Base-by-base conservation (phyloP, 2,113 vertebrate species). In the Salvator merianae region DNA sequence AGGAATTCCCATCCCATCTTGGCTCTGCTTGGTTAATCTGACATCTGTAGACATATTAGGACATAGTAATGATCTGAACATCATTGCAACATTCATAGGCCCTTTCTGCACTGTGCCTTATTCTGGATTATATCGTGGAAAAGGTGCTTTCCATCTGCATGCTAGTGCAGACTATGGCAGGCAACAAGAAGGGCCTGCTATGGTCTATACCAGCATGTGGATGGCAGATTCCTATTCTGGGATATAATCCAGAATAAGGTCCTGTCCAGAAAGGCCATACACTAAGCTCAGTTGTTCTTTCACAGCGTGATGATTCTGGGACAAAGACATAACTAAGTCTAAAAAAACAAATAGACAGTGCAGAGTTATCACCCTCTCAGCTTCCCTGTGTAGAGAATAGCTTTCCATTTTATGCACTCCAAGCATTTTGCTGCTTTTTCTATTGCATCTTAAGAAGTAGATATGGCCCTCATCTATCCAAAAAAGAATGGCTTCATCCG, bases 401-500 rank as follows among this genome's bases (percentile, higher is more conserved):
- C 10, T 26, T 78, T 47, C 26, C 55, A 77, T 68, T 82, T 9
- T 76, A 18, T 20, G 28, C 32, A 9, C 28, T 53, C 12, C 83
- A 63, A 66, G 3, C 82, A 73, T 84, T 73, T 78, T 66, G 81
- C 6, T 53, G 3, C 8, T 88, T 50, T 84, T 55, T 75, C 32
- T 62, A 9, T 68, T 30, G 65, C 75, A 10, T 43, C 59, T 70
- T 1, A 0, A 14, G n/a, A 81, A 38, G 83, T 0, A 0, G 0
- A 2, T 47, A n/a, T 22, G 34, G 10, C 71, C 47, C 16, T 12
- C 38, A 53, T 40, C 80, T 63, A 5, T 73, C 73, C 77, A 70
- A 62, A 16, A 71, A 72, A 59, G 50, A 69, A 89, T 7, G 78
- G 1, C 69, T 92, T 87, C 38, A 50, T 63, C 88, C 70, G 71